A percentile compares a stretch with the other conserved stretches of the same genome.
Evolutionary conservation across 2,888 invertebrate genomes (phyloP).

Genomic region (Plusia festucae): DNA sequence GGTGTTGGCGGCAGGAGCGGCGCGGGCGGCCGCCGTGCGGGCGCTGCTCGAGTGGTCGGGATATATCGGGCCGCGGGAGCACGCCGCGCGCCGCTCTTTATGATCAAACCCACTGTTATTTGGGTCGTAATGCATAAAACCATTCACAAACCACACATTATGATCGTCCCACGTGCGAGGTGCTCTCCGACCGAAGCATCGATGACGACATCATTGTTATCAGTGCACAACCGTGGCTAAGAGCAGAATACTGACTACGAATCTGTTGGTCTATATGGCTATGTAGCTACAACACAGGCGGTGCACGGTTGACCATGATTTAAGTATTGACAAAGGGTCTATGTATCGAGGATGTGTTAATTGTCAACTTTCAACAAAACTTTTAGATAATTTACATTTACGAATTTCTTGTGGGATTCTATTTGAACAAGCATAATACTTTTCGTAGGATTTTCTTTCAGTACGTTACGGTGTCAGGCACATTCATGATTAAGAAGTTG

Average conservation of each 20-base stretch:
- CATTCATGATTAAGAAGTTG: too few relatives aligned
- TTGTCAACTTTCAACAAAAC: slow-evolving; percentile 16
- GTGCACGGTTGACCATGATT: too few relatives aligned
- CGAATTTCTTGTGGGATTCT: background rate
- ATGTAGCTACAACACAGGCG: too few relatives aligned
- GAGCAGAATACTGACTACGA: background rate
- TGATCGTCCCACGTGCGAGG: slow-evolving; percentile 26
- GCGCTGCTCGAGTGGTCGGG: slow-evolving; percentile 35
- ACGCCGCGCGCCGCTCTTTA: slow-evolving; percentile 63
- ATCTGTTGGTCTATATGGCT: background rate
- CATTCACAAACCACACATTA: slow-evolving; percentile 65
- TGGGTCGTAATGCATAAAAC: slow-evolving; percentile 64
- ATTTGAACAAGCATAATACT: background rate
- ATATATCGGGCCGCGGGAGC: slow-evolving; percentile 65
- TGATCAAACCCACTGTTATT: slow-evolving; percentile 66
- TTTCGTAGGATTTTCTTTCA: too few relatives aligned
- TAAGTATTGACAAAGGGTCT: background rate
- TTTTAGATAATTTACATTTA: background rate
- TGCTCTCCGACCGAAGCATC: background rate
- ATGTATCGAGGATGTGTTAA: background rate
- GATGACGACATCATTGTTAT: slow-evolving; percentile 8
- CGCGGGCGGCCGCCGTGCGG: slow-evolving; percentile 24
- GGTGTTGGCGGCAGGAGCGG: slow-evolving; percentile 34
- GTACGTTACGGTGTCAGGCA: too few relatives aligned
- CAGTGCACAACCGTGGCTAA: background rate